Conservation (phyloP, 1,140 invertebrate genomes). For the Campoletis sonorensis region DNA sequence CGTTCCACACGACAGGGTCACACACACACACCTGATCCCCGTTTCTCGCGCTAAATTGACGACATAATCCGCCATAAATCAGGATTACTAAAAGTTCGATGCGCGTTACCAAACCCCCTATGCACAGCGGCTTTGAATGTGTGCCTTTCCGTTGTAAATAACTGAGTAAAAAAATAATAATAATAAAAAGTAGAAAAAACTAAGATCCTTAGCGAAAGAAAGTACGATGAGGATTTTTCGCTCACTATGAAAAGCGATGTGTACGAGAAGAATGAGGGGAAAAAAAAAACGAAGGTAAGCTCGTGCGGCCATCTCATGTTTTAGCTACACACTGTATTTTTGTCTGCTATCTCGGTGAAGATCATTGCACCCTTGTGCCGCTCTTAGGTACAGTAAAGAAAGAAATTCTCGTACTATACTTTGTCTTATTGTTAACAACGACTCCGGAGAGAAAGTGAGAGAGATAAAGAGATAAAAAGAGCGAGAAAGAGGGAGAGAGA, state of each 20-base stretch:
- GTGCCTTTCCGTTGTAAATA: conserved; percentile 44
- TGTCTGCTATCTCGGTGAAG: conserved; percentile 59
- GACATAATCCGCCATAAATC: conserved; percentile 74
- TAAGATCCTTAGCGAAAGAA: not conserved
- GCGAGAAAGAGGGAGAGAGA: not conserved
- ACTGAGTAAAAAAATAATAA: not conserved
- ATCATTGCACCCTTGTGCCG: conserved; percentile 71
- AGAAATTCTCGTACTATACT: conserved; percentile 46
- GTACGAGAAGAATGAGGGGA: not conserved
- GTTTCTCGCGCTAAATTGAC: conserved; percentile 68
- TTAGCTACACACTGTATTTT: conserved; percentile 68
- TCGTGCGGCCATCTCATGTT: conserved; percentile 64
- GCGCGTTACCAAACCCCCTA: conserved; percentile 37
- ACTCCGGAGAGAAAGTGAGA: conserved; percentile 59
- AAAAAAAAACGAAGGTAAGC: conserved; percentile 18
- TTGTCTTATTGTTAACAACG: conserved; percentile 71
- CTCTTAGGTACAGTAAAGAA: conserved; percentile 72
- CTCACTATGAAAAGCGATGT: not conserved
- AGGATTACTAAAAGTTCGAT: conserved; percentile 72
- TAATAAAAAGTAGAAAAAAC: not conserved
- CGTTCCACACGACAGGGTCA: conserved; percentile 29
- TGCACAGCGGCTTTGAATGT: conserved; percentile 9
- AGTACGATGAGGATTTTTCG: conserved; percentile 16
- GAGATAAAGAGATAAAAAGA: no score
- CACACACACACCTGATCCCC: conserved; percentile 70